A percentile compares a stretch with the other conserved stretches of the same genome.
These are phyloP conservation scores for Apotomis turbidana DNA, from an alignment of 2,888 invertebrate species.

Conservation along the genomic window DNA sequence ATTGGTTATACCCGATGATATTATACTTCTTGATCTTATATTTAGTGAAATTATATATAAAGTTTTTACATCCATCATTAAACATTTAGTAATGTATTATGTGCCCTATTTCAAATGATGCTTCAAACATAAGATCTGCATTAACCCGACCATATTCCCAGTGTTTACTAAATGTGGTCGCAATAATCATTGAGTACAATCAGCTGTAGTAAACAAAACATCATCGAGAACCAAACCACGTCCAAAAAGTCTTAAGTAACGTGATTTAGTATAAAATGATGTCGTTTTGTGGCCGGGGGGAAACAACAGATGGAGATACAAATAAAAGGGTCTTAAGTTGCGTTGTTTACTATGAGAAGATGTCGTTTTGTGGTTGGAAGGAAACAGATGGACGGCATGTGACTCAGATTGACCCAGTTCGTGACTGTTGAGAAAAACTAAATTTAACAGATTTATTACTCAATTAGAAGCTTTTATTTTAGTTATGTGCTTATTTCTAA, in stretches of 20 bases:
- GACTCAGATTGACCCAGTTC: constrained; percentile 3
- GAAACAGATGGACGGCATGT: neutral
- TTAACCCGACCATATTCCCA: constrained; percentile 5
- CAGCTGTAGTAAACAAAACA: constrained; percentile 13
- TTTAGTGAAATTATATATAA: too few relatives aligned
- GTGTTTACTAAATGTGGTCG: constrained; percentile 21
- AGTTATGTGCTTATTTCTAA: too few relatives aligned
- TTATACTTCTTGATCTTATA: too few relatives aligned
- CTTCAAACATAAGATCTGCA: constrained; percentile 1
- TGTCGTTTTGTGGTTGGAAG: neutral
- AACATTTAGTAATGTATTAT: too few relatives aligned
- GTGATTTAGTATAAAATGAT: neutral
- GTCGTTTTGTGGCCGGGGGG: neutral
- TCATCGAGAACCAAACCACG: neutral
- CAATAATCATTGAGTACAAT: constrained; percentile 15
- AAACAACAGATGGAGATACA: neutral
- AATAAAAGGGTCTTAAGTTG: neutral
- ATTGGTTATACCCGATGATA: too few relatives aligned
- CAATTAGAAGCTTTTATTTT: neutral
- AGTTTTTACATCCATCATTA: too few relatives aligned
- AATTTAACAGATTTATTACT: neutral
- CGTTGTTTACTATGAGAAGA: neutral
- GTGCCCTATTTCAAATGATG: neutral
- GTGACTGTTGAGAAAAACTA: neutral
- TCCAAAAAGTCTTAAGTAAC: neutral